Evolutionary conservation across 2,113 vertebrate genomes (phyloP), one percentile per base, ranked within the genome.

Genomic region (Campylomormyrus numenius): DNA sequence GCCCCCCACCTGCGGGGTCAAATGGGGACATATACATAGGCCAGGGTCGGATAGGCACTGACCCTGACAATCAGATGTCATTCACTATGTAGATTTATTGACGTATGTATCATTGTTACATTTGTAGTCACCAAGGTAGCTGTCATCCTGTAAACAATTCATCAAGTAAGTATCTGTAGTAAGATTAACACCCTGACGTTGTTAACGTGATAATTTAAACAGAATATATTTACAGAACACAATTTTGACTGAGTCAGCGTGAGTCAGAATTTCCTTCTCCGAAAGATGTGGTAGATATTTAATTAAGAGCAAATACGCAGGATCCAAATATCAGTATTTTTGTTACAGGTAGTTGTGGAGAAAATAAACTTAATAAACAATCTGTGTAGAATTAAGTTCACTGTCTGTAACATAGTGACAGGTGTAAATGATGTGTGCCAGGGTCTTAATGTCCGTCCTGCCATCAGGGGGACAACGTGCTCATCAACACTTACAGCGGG

Each of bases 401-500:
- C 27, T 35, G 15, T 6, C 70, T 35, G 15, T 74, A 77, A 13
- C 31, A 11, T 31, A 6, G 70, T 77, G 1, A 5, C 31, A 0
- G 70, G 31, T 77, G 70, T 77, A 8, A 42, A 42, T 6, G 1
- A 42, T 39, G 31, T 80, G 35, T 31, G n/a, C 1, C 27, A 31
- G 27, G 62, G 62, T 13, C 74, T 2, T 80, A 19, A 19, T 80
- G 17, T 2, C 4, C 8, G 74, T 42, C 4, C 74, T 17, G 1
- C 15, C 5, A 0, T 19, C 93, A 99, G 98, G 97, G 98, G 1
- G 97, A 99, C 94, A 99, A 99, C 7, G 96, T 98, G 5, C 92
- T 99, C 90, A 97, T 99, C 93, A 99, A 99, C 94, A 99, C 98
- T 0, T 99, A 98, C 91, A 99, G 97, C 0, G 98, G 98, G 8